These are phyloP conservation scores for Pterocles gutturalis DNA, from an alignment of 2,113 vertebrate species.

Conservation along the genomic window DNA sequence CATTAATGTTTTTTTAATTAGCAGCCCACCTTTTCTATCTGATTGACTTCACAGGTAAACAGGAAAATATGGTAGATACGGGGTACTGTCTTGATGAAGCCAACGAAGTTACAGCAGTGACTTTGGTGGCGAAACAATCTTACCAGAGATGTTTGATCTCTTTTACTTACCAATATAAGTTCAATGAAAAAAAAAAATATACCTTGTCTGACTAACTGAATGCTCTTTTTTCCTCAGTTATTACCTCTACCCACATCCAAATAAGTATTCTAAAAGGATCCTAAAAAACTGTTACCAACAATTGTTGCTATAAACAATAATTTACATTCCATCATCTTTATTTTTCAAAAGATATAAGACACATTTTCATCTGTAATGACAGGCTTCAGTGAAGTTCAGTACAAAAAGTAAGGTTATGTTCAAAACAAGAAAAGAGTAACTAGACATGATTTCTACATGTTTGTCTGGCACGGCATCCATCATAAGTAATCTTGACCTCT, in stretches of 20 bases:
- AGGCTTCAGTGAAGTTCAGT: not conserved
- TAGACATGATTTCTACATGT: rapidly evolving
- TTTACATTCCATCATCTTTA: not conserved
- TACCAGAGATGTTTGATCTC: not conserved
- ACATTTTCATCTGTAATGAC: not conserved
- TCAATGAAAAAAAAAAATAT: not conserved
- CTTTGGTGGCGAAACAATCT: not conserved
- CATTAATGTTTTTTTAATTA: not conserved
- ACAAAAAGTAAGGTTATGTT: not conserved
- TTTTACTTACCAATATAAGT: not conserved
- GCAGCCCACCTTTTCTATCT: not conserved
- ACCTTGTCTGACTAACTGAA: not conserved
- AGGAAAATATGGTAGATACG: not conserved
- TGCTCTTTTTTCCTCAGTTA: not conserved
- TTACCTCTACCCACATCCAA: not conserved
- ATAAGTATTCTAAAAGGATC: not conserved
- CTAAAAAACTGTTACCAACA: not conserved
- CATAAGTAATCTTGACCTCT: not conserved
- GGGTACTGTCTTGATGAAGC: not conserved
- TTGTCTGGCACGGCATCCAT: not conserved
- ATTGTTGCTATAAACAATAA: not conserved
- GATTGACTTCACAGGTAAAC: not conserved
- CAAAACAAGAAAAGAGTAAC: not conserved
- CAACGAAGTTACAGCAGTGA: not conserved
- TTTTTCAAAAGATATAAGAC: not conserved